These are phyloP conservation scores for Athalia rosae DNA, from an alignment of 2,888 invertebrate species.

Conservation along the genomic window DNA sequence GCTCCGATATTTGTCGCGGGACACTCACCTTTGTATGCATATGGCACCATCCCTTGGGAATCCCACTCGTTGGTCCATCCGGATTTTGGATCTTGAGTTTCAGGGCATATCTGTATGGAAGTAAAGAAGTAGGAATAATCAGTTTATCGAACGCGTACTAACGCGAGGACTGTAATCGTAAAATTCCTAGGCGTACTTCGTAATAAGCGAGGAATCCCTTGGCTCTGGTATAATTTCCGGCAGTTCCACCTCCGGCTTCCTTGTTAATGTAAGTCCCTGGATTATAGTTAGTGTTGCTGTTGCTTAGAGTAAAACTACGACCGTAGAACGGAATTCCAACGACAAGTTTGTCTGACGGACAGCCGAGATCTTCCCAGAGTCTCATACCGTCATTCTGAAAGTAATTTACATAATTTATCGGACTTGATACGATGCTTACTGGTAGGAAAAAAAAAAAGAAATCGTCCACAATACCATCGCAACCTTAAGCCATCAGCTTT, in stretches of 20 bases:
- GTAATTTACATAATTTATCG: background rate
- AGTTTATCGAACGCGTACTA: slow-evolving; percentile 47
- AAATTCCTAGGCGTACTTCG: slow-evolving; percentile 79
- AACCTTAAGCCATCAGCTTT: background rate
- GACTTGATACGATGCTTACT: background rate
- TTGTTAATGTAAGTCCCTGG: slow-evolving; percentile 92
- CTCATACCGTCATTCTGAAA: slow-evolving; percentile 88
- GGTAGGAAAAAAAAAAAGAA: background rate
- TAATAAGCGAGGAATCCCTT: slow-evolving; percentile 92
- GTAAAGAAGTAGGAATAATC: background rate
- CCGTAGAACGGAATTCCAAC: slow-evolving; percentile 95
- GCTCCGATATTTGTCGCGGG: background rate
- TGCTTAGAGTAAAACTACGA: slow-evolving; percentile 87
- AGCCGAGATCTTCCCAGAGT: slow-evolving; percentile 93
- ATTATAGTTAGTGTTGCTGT: slow-evolving; percentile 88
- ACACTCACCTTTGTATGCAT: slow-evolving; percentile 83
- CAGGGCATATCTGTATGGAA: slow-evolving; percentile 82
- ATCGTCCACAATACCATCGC: no score
- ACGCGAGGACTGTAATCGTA: slow-evolving; percentile 59
- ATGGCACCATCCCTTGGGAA: slow-evolving; percentile 87
- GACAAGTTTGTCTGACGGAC: slow-evolving; percentile 89
- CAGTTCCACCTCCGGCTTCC: slow-evolving; percentile 90
- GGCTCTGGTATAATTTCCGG: slow-evolving; percentile 90
- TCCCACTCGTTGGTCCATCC: slow-evolving; percentile 93
- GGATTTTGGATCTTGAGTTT: slow-evolving; percentile 80